These are phyloP conservation scores for Zygothrica quintamaculata DNA, from an alignment of 2,888 invertebrate genomes.

Conservation along the genomic window DNA sequence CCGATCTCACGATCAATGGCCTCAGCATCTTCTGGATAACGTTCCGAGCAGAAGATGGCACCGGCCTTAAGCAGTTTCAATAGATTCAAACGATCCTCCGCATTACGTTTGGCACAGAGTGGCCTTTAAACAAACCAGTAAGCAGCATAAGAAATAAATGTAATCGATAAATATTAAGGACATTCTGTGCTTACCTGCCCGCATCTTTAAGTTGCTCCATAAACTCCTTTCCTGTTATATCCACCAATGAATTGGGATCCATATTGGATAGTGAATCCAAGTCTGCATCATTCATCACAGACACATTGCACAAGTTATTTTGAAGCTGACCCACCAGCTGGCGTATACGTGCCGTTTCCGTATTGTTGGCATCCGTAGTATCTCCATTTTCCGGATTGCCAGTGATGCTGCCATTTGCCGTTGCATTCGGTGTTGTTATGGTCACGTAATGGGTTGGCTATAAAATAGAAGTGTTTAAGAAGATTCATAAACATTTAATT, in stretches of 20 bases:
- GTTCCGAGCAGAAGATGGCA: constrained; percentile 83
- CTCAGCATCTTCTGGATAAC: constrained; percentile 84
- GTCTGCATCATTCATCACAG: constrained; percentile 92
- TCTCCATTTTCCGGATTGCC: constrained; percentile 67
- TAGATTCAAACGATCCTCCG: constrained; percentile 94
- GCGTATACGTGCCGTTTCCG: constrained; percentile 86
- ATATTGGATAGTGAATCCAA: constrained; percentile 93
- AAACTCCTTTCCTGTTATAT: constrained; percentile 91
- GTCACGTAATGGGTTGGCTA: constrained; percentile 85
- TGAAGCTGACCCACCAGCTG: constrained; percentile 91
- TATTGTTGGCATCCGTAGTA: constrained; percentile 81
- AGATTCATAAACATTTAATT: background rate
- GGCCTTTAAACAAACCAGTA: constrained; percentile 84
- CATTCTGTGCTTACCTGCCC: constrained; percentile 86
- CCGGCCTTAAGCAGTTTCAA: constrained; percentile 88
- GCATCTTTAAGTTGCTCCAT: constrained; percentile 88
- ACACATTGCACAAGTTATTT: constrained; percentile 93
- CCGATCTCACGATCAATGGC: constrained; percentile 83
- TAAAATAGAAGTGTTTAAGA: no score
- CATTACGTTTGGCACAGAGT: constrained; percentile 92
- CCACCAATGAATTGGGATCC: constrained; percentile 94
- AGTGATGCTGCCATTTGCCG: constrained; percentile 67
- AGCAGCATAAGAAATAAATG: background rate
- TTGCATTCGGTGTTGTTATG: constrained; percentile 85
- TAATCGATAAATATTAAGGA: background rate